phyloP scores from a whole-genome alignment of 2,888 invertebrate genomes.

The Apocheima hispidaria region DNA sequence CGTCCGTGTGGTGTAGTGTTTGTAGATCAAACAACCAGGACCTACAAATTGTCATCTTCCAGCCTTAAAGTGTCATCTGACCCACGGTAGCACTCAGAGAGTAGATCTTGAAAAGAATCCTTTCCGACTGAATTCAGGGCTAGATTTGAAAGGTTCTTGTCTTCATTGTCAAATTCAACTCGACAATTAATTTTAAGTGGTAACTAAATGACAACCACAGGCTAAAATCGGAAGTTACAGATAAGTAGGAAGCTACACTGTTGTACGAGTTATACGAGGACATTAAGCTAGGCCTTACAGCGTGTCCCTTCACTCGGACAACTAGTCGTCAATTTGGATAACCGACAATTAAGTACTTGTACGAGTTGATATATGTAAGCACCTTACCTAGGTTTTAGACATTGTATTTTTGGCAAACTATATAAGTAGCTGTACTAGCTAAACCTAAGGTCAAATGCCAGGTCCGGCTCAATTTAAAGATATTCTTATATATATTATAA shows the following conservation, averaged over 20 bases:
- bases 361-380: neutral
- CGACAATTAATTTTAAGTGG: too few relatives aligned
- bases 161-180: too few relatives aligned
- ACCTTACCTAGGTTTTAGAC: conserved; percentile 1
- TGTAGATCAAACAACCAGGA: too few relatives aligned
- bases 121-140: too few relatives aligned
- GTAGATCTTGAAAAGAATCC: too few relatives aligned
- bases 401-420: neutral
- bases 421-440: neutral
- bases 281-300: conserved; percentile 23
- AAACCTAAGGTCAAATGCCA: neutral
- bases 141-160: too few relatives aligned
- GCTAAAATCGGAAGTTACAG: conserved; percentile 15
- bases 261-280: conserved; percentile 34
- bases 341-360: neutral
- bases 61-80: too few relatives aligned
- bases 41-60: too few relatives aligned
- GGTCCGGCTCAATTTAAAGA: too few relatives aligned
- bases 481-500: too few relatives aligned
- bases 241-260: conserved; percentile 14
- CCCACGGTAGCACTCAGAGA: too few relatives aligned
- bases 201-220: neutral
- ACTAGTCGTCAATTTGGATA: conserved; percentile 10
- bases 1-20: too few relatives aligned
- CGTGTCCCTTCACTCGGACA: conserved; percentile 33